A percentile compares a stretch with the other conserved stretches of the same genome.
phyloP scores from a whole-genome alignment of 2,888 invertebrate genomes.

The Microctonus hyperodae region DNA sequence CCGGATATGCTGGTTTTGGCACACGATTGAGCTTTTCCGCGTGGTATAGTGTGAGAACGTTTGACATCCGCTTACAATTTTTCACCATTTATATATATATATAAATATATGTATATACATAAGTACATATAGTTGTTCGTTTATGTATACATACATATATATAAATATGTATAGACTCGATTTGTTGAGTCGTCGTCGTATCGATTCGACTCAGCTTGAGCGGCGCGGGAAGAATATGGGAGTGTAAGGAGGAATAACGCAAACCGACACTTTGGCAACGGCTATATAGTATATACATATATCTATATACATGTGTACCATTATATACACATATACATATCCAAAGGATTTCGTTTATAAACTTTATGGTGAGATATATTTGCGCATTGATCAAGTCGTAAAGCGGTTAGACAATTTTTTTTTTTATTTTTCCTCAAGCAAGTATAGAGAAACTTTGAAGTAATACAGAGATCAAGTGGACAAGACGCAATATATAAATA shows the following conservation, averaged over 20 bases:
- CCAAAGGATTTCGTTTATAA: background rate
- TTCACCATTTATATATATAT: constrained; percentile 20
- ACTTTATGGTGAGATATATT: background rate
- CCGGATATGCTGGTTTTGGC: constrained; percentile 10
- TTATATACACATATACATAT: too few relatives aligned
- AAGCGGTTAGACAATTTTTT: background rate
- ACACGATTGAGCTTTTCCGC: background rate
- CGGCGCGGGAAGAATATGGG: constrained; percentile 29
- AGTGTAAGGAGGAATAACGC: constrained; percentile 5
- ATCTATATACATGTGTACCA: too few relatives aligned
- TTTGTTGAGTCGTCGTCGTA: constrained; percentile 34
- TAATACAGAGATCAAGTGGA: background rate
- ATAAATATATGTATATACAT: constrained; percentile 24
- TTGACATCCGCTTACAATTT: constrained; percentile 48
- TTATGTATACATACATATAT: constrained; percentile 21
- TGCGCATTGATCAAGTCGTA: background rate
- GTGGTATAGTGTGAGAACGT: constrained; percentile 48
- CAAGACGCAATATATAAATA: too few relatives aligned
- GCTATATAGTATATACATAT: background rate
- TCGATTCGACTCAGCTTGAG: constrained; percentile 46
- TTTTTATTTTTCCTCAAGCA: background rate
- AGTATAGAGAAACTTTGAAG: background rate
- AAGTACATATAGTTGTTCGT: background rate
- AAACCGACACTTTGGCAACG: background rate
- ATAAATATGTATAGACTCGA: constrained; percentile 23